phyloP scores from a whole-genome alignment of 2,888 invertebrate genomes.

The Stenodema calcarata region DNA sequence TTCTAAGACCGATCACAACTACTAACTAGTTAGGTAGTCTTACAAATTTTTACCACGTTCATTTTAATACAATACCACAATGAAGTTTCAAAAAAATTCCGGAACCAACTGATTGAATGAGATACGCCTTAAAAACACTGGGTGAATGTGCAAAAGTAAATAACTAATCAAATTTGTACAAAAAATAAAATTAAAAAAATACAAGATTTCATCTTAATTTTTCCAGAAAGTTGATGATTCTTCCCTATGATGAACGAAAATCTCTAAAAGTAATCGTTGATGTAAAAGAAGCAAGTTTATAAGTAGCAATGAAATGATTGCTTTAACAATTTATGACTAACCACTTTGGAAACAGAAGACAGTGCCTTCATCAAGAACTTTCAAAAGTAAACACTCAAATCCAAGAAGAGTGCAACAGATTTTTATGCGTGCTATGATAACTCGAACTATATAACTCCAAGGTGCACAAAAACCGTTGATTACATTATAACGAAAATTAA shows the following conservation, averaged over 20 bases:
- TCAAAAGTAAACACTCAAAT: neutral
- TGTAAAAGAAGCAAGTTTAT: neutral
- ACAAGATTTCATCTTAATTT: neutral
- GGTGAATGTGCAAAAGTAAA: neutral
- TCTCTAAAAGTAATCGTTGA: neutral
- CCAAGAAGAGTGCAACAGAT: neutral
- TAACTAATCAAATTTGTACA: neutral
- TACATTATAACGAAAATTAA: conserved; percentile 38
- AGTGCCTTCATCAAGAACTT: neutral
- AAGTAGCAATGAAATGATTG: neutral
- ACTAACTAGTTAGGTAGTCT: neutral
- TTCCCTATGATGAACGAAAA: neutral
- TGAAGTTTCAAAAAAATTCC: neutral
- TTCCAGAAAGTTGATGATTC: neutral
- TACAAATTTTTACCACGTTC: neutral
- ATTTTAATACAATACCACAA: neutral
- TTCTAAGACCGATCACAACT: neutral
- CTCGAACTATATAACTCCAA: conserved; percentile 18
- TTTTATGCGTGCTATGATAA: conserved; percentile 13
- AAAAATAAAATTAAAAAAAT: neutral
- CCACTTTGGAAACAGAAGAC: neutral
- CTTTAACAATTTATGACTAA: neutral
- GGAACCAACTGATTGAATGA: neutral
- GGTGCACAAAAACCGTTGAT: conserved; percentile 19
- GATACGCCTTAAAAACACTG: neutral